Evolutionary conservation across 2,113 vertebrate genomes (phyloP).

Genomic region (Mormyrus lacerda): DNA sequence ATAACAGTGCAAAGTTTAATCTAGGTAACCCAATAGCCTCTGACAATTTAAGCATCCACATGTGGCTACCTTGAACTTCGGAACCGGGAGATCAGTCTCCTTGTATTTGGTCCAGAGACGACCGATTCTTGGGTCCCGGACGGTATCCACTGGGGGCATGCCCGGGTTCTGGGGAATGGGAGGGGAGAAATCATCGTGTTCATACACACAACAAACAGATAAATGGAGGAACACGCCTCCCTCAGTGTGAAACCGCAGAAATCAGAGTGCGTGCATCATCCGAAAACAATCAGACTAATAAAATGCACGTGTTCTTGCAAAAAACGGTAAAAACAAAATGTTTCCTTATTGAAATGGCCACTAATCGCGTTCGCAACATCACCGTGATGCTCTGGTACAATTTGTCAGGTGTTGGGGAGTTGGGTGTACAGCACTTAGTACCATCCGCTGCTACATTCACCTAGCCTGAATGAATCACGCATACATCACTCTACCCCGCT

Average conservation of each 20-base stretch:
- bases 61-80: slow-evolving; percentile 82
- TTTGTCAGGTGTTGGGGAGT: slow-evolving; percentile 43
- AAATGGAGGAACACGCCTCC: not conserved
- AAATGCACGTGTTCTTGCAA: not conserved
- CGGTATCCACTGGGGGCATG: slow-evolving; percentile 76
- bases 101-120: slow-evolving; percentile 86
- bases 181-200: slow-evolving; percentile 18
- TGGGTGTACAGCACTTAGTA: not conserved
- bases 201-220: not conserved
- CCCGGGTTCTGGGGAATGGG: slow-evolving; percentile 69
- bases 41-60: not conserved
- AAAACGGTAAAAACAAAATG: too few relatives aligned
- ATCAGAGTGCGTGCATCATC: not conserved
- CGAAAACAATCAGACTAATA: not conserved
- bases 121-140: slow-evolving; percentile 84
- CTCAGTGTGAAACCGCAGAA: not conserved
- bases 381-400: slow-evolving; percentile 34
- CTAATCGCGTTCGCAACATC: not conserved
- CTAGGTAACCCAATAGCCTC: not conserved
- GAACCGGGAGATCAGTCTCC: slow-evolving; percentile 73
- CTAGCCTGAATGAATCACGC: not conserved
- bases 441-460: not conserved
- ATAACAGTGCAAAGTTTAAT: not conserved
- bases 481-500: not conserved
- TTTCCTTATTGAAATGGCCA: not conserved